Evolutionary conservation across 2,113 vertebrate genomes (phyloP), one percentile per base, ranked within the genome.

Genomic region (Chaetura pelagica): DNA sequence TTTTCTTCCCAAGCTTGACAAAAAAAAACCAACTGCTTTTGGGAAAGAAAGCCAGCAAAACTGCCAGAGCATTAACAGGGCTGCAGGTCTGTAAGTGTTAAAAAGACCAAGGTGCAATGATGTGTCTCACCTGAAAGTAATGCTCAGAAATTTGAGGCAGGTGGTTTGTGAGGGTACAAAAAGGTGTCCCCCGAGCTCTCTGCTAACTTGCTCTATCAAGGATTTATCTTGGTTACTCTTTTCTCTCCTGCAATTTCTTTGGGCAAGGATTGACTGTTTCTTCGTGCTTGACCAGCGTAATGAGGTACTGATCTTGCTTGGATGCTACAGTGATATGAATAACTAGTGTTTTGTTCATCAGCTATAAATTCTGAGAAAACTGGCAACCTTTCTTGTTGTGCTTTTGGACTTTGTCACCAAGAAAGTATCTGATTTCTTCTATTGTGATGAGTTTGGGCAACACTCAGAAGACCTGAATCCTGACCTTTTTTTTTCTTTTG

Each of bases 211-310:
- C 4, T 89, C 7, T 1, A 23, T 4, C 4, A 3, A 58, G 27
- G 10, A 3, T 55, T 81, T 55, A 4, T 59, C 5, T 42, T 40
- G 34, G 6, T 48, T 49, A 10, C 4, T 64, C 2, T 64, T 30
- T 1, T 2, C 3, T 3, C 1, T 61, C 0, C 12, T 42, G 5
- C 17, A 51, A 2, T 7, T 16, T 58, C n/a, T 82, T 35, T 63
- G 46, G 58, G 21, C 5, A 42, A 74, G 42, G 34, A 20, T 4
- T 6, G 3, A 8, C 9, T 8, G 0, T 46, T 83, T 24, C 54
- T 80, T 13, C 48, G 61, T 52, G 38, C 74, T 74, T 49, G 44
- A 85, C 29, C 22, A 54, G 64, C 64, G 10, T 35, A 88, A 81
- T 1, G 13, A 88, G 38, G 64, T 71, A 90, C 51, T 89, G 55